Evolutionary conservation across 1,140 invertebrate species (phyloP), one percentile per base, ranked within the genome.

Genomic region (Polypedilum pembai): DNA sequence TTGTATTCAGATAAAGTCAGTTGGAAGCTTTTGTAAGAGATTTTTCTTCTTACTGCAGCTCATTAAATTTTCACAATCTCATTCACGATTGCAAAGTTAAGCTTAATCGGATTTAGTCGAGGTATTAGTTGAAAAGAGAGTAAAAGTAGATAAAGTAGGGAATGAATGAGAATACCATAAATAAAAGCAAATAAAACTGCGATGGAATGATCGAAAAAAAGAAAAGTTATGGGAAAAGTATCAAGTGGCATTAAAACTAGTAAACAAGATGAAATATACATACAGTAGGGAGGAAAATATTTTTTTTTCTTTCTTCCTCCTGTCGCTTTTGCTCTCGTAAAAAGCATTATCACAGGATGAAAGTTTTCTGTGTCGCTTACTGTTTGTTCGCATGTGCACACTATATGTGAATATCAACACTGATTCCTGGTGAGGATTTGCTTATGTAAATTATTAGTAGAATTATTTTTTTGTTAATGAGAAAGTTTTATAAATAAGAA

Each of bases 181-280:
- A 56, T 12, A n/a, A 56, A n/a, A 15, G 12, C 45, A 56, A 56
- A 56, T 33, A 56, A 12, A 56, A 56, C 3, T 12, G n/a, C 12
- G 45, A 56, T 56, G n/a, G n/a, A 56, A 56, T 12, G 12, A 56
- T 56, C 45, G 45, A 56, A 56, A n/a, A 15, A n/a, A 56, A 15
- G 45, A 56, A n/a, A 56, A 56, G 45, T 56, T 56, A 56, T 56
- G 45, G 45, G 45, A 56, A 56, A 56, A 56, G 45, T 56, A 56
- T 56, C 45, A 56, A 56, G 45, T 56, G 45, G 45, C 45, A 56
- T 56, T 56, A 56, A 56, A 56, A 56, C 45, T 56, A n/a, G 45
- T 56, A 56, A 56, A 56, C 45, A 56, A 56, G 45, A 56, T 33
- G 24, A 33, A 33, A 33, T 33, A 33, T 33, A 33, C 24, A 33